Evolutionary conservation across 2,888 invertebrate genomes (phyloP), one percentile per base, ranked within the genome.

Genomic region (Drosophila kambysellisi): DNA sequence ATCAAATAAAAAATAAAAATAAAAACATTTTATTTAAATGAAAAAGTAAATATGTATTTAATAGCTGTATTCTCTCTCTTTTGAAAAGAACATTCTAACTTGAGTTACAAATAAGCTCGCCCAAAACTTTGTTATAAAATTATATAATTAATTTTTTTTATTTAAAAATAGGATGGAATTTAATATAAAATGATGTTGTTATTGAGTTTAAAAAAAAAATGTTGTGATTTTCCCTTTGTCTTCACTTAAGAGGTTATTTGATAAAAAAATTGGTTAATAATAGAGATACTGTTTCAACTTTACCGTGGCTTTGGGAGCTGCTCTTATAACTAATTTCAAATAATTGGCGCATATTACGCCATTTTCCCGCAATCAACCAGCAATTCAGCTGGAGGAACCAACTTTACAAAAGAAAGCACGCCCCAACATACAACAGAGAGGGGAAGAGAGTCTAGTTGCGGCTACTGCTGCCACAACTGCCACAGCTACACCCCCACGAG

Each of bases 321-420:
- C 69, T 75, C 70, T 76, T 76, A 61, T 65, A 79, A 74, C 89
- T 83, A 89, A 85, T 89, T 85, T 89, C 70, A 81, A 79, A 84
- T 88, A 89, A 85, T 83, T 79, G 82, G 79, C 68, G 61, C 69
- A 74, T 61, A 81, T 88, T 83, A 83, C 64, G 74, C 73, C 76
- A 74, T 81, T 73, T 77, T 82, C 66, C 71, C 63, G 56, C 29
- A 56, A 17, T 67, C 52, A 69, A 66, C 41, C 35, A 50, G 64
- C 54, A 37, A 29, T 37, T 58, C 64, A 56, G 61, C 37, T 70
- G 33, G 15, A 53, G 54, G 51, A 59, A 64, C 46, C 48, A 72
- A 60, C 52, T 63, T 48, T 61, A 65, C 33, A 63, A 69, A 68
- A 79, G 74, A 73, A 81, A 74, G 71, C 72, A 74, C 83, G 78